These are phyloP conservation scores for Micronycteris hirsuta DNA, from an alignment of 2,113 vertebrate species.

Conservation along the genomic window DNA sequence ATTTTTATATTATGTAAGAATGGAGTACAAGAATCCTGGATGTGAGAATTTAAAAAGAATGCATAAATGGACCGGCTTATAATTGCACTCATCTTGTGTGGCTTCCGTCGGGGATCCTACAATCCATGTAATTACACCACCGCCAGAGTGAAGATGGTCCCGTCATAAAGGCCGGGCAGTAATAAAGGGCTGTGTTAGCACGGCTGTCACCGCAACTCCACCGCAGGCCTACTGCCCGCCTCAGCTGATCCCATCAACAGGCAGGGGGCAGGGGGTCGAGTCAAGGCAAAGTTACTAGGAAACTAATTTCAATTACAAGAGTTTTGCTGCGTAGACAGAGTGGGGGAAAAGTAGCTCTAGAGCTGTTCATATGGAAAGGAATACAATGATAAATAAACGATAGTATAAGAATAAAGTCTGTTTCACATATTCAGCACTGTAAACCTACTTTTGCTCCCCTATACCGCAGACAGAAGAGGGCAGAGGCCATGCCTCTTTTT, in stretches of 20 bases:
- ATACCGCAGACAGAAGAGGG: not conserved
- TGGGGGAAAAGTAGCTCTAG: not conserved
- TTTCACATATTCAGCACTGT: too few relatives aligned
- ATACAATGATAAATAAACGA: not conserved
- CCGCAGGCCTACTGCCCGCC: not conserved
- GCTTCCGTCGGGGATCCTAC: not conserved
- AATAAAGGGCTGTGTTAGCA: conserved; percentile 6
- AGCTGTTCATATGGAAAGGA: not conserved
- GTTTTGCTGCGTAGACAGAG: not conserved
- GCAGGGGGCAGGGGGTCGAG: conserved; percentile 52
- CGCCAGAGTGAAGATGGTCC: not conserved
- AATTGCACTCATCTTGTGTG: not conserved
- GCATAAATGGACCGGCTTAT: not conserved
- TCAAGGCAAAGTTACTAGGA: conserved; percentile 51
- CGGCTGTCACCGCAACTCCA: not conserved
- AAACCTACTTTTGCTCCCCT: too few relatives aligned
- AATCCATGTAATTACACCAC: conserved; percentile 22
- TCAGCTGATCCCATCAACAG: conserved; percentile 27
- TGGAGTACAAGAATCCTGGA: not conserved
- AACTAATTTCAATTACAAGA: conserved; percentile 57
- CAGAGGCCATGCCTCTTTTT: conserved; percentile 38
- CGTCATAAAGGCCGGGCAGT: not conserved
- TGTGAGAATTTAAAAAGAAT: not conserved
- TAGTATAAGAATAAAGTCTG: too few relatives aligned
- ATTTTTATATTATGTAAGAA: not conserved